A percentile compares a stretch with the other conserved stretches of the same genome.
Conservation (phyloP, 2,113 vertebrate genomes). For the Ceyx cyanopectus region DNA sequence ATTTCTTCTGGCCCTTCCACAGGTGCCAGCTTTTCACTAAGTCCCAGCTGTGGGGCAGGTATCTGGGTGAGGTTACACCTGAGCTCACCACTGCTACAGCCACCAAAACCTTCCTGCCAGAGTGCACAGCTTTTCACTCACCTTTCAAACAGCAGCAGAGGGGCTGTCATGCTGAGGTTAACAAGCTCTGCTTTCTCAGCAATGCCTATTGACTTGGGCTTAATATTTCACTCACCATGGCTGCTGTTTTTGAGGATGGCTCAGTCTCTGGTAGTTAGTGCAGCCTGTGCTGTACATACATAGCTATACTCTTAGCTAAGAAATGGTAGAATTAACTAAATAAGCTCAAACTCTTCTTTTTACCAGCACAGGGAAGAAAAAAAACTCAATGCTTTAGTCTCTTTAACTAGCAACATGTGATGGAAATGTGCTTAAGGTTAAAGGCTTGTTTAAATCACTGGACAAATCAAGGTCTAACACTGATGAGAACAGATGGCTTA, state of each 20-base stretch:
- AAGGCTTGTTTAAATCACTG: slow-evolving; percentile 34
- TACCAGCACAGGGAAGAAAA: not conserved
- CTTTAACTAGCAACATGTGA: not conserved
- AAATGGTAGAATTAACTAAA: not conserved
- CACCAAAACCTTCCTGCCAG: not conserved
- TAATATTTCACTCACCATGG: slow-evolving; percentile 49
- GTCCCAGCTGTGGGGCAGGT: not conserved
- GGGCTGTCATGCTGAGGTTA: slow-evolving; percentile 37
- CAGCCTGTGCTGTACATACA: not conserved
- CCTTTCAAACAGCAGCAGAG: not conserved
- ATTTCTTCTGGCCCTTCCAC: not conserved
- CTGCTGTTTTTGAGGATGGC: not conserved
- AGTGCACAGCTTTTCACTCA: not conserved
- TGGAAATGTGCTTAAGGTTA: not conserved
- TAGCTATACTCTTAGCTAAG: not conserved
- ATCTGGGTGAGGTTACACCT: not conserved
- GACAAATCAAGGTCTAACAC: slow-evolving; percentile 8
- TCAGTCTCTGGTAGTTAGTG: not conserved
- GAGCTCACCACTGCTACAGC: not conserved
- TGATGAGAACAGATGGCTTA: not conserved
- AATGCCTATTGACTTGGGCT: slow-evolving; percentile 18
- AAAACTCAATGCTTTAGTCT: not conserved
- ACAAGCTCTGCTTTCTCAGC: slow-evolving; percentile 58
- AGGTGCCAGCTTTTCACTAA: not conserved
- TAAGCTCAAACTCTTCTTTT: not conserved